Evolutionary conservation across 92 coral and sea anemone genomes (phyloP).

Genomic region (Siderastrea radians): DNA sequence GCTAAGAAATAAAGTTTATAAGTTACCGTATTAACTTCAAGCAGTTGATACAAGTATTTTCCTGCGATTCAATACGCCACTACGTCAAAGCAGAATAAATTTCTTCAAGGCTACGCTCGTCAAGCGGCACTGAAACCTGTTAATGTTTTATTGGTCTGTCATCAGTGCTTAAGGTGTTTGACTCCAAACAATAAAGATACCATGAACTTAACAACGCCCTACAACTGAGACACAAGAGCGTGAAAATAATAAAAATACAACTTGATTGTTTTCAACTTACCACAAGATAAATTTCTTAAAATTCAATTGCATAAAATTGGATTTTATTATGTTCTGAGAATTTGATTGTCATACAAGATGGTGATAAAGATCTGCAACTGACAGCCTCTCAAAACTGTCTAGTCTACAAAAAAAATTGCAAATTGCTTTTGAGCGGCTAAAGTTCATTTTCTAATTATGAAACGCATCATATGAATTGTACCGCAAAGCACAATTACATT

Average conservation of each 20-base stretch:
- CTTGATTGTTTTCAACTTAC: background rate
- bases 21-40: constrained; percentile 8
- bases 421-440: too few species aligned
- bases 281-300: background rate
- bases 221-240: constrained; percentile 10
- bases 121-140: constrained; percentile 23
- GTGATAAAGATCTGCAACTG: too few species aligned
- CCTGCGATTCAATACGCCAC: background rate
- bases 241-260: background rate
- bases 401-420: too few species aligned
- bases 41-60: background rate
- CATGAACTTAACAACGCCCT: constrained; percentile 27
- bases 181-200: constrained; percentile 23
- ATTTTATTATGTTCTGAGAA: background rate
- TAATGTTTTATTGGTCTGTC: constrained; percentile 49
- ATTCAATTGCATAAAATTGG: background rate
- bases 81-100: background rate
- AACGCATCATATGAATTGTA: too few species aligned
- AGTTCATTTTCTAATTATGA: too few species aligned
- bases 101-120: background rate
- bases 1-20: background rate
- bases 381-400: too few species aligned
- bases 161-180: constrained; percentile 25
- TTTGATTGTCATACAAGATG: background rate
- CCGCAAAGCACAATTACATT: too few species aligned